Conservation (phyloP, 92 coral and sea anemone species). For the Umimayanthus chanpuru region DNA sequence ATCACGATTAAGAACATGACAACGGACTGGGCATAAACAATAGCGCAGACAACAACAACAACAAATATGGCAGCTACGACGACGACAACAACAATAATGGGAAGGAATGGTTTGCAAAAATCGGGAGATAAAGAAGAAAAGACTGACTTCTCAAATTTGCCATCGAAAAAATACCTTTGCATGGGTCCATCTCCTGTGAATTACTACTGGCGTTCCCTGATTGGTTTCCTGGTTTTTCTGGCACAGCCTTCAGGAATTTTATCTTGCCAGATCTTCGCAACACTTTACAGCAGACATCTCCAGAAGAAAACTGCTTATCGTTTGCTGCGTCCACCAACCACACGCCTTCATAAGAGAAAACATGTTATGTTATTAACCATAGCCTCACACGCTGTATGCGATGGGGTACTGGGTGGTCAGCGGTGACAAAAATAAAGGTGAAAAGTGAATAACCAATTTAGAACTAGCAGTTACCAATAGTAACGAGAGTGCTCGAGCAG, state of each 20-base stretch:
- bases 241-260: neutral
- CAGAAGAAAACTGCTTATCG: neutral
- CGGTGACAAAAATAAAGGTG: too few relatives aligned
- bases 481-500: too few relatives aligned
- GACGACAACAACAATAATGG: too few relatives aligned
- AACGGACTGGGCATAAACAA: too few relatives aligned
- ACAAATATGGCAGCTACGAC: too few relatives aligned
- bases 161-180: neutral
- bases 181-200: neutral
- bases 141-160: neutral
- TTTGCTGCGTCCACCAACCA: neutral
- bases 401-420: too few relatives aligned
- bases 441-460: too few relatives aligned
- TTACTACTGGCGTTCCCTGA: neutral
- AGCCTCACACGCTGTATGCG: too few relatives aligned
- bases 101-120: neutral
- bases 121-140: neutral
- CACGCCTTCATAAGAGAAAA: neutral
- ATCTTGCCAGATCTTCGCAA: conserved; percentile 14
- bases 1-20: neutral
- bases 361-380: neutral
- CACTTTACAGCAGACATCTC: neutral
- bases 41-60: too few relatives aligned
- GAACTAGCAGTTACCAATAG: too few relatives aligned
- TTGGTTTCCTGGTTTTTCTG: neutral